These are phyloP conservation scores for Platypus cylindrus DNA, from an alignment of 2,888 invertebrate genomes.

Conservation along the genomic window DNA sequence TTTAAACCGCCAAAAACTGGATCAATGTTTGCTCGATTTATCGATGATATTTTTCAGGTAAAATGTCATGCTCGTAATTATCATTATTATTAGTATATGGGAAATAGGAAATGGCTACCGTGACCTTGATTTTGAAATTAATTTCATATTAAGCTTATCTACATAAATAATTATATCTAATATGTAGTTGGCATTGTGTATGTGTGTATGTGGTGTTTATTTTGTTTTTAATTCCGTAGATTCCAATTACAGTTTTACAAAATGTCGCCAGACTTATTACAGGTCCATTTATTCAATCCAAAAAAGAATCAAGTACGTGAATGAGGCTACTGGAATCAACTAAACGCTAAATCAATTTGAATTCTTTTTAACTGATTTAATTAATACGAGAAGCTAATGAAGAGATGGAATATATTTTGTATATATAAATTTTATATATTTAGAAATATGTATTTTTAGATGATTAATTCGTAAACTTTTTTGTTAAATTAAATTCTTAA, in stretches of 20 bases:
- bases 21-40: constrained; percentile 29
- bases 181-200: neutral
- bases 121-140: too few relatives aligned
- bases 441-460: too few relatives aligned
- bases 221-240: constrained; percentile 19
- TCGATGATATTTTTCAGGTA: constrained; percentile 33
- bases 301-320: constrained; percentile 26
- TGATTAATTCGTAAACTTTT: too few relatives aligned
- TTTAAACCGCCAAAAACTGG: constrained; percentile 28
- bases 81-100: too few relatives aligned
- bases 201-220: neutral
- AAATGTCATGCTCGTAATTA: constrained; percentile 5
- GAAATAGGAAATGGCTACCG: too few relatives aligned
- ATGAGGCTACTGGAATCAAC: too few relatives aligned
- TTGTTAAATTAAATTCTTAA: too few relatives aligned
- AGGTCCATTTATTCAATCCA: constrained; percentile 27
- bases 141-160: neutral
- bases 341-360: too few relatives aligned
- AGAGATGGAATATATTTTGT: too few relatives aligned
- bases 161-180: neutral
- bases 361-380: too few relatives aligned
- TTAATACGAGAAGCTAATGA: too few relatives aligned
- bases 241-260: constrained; percentile 31
- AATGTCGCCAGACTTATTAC: constrained; percentile 31
- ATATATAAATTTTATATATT: too few relatives aligned